Conservation (phyloP, 2,888 invertebrate species). For the Callinectes sapidus region DNA sequence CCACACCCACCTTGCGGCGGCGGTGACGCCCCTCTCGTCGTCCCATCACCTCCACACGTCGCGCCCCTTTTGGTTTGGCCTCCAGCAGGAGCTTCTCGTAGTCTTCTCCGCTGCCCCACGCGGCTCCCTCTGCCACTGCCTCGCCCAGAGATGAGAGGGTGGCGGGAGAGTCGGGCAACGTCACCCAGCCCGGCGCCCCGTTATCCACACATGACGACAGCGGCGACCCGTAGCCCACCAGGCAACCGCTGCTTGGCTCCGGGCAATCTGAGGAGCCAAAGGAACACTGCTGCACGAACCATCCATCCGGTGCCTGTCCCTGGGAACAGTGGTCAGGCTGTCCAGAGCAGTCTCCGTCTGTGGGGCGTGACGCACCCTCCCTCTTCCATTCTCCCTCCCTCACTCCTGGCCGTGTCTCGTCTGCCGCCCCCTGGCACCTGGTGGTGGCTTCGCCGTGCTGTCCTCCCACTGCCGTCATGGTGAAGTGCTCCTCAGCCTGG, state of each 20-base stretch:
- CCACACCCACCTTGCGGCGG: slow-evolving; percentile 50
- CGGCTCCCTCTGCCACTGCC: neutral
- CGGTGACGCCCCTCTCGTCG: slow-evolving; percentile 17
- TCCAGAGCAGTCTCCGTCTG: neutral
- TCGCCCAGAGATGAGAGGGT: neutral
- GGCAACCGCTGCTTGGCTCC: neutral
- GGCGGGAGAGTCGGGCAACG: neutral
- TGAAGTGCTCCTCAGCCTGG: neutral
- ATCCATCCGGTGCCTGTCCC: neutral
- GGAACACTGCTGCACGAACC: neutral
- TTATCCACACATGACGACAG: neutral
- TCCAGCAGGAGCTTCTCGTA: slow-evolving; percentile 3
- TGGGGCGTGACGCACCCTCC: neutral
- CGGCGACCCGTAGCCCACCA: neutral
- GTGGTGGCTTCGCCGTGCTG: neutral
- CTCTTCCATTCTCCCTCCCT: neutral
- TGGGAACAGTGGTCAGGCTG: neutral
- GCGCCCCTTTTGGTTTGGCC: neutral
- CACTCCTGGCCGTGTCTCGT: neutral
- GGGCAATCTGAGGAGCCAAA: neutral
- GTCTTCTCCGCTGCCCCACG: slow-evolving; percentile 4
- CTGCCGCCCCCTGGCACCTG: neutral
- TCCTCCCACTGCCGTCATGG: neutral
- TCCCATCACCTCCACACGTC: slow-evolving; percentile 12
- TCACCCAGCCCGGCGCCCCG: neutral